phyloP scores from a whole-genome alignment of 2,113 vertebrate species.

The Chionomys nivalis region DNA sequence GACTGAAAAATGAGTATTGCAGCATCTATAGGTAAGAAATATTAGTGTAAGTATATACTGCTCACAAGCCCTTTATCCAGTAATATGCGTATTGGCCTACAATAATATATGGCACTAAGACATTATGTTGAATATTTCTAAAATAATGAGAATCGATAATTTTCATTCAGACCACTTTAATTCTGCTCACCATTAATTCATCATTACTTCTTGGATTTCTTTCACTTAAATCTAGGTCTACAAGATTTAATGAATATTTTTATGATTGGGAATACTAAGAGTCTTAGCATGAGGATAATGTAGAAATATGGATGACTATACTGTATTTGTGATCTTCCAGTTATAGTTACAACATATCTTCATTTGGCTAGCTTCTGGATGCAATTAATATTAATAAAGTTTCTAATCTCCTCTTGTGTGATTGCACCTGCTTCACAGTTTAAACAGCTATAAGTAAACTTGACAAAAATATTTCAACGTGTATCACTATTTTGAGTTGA shows the following conservation, averaged over 20 bases:
- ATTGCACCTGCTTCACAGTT: background rate
- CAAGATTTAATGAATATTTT: constrained; percentile 52
- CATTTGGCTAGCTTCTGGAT: constrained; percentile 8
- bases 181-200: constrained; percentile 43
- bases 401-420: background rate
- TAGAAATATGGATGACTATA: background rate
- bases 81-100: background rate
- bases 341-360: background rate
- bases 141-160: background rate
- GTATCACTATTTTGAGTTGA: background rate
- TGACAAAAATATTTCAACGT: background rate
- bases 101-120: background rate
- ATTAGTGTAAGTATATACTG: constrained; percentile 75
- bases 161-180: constrained; percentile 45
- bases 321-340: background rate
- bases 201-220: constrained; percentile 56
- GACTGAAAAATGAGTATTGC: constrained; percentile 81
- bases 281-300: background rate
- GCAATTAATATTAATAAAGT: background rate
- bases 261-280: background rate
- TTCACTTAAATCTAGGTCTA: background rate
- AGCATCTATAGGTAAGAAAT: constrained; percentile 74
- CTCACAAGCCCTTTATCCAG: constrained; percentile 47
- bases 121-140: constrained; percentile 13
- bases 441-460: background rate